Evolutionary conservation across 30 jellyfish, hydroid and myxozoan genomes (phyloP).

Genomic region (Aurelia coerulea): DNA sequence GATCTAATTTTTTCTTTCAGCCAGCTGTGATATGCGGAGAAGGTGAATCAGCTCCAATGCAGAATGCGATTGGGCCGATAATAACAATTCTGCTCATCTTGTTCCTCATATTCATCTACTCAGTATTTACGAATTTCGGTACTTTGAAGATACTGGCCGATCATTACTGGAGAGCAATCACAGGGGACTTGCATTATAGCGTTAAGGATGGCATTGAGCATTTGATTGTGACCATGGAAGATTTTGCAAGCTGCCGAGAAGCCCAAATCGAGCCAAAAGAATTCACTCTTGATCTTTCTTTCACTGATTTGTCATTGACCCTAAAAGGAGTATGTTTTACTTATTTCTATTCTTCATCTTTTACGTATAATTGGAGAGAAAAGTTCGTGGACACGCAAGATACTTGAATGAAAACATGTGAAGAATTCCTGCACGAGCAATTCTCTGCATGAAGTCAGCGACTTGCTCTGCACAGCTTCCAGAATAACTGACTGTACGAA

Average conservation of each 20-base stretch:
- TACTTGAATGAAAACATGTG: no score
- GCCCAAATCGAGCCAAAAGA: constrained; percentile 47
- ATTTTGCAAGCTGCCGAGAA: constrained; percentile 42
- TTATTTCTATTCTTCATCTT: not conserved
- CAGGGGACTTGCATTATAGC: constrained; percentile 53
- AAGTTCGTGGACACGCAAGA: no score
- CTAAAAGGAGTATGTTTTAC: constrained; percentile 23
- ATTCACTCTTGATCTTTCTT: constrained; percentile 46
- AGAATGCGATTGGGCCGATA: constrained; percentile 55
- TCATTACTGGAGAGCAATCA: constrained; percentile 44
- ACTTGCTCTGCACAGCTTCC: no score
- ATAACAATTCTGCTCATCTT: constrained; percentile 17
- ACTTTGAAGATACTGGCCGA: constrained; percentile 18
- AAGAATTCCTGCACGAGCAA: no score
- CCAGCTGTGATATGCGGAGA: constrained; percentile 31
- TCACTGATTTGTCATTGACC: constrained; percentile 12
- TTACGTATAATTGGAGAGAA: no score
- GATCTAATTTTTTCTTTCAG: not conserved
- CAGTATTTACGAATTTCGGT: constrained; percentile 10
- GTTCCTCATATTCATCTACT: constrained; percentile 10
- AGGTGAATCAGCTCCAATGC: constrained; percentile 68
- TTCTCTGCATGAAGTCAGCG: no score
- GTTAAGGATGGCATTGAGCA: constrained; percentile 34
- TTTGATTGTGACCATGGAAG: constrained; percentile 34
- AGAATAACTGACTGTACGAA: no score